Conservation (phyloP, 2,113 vertebrate species). For the Chamaetylas fuelleborni region DNA sequence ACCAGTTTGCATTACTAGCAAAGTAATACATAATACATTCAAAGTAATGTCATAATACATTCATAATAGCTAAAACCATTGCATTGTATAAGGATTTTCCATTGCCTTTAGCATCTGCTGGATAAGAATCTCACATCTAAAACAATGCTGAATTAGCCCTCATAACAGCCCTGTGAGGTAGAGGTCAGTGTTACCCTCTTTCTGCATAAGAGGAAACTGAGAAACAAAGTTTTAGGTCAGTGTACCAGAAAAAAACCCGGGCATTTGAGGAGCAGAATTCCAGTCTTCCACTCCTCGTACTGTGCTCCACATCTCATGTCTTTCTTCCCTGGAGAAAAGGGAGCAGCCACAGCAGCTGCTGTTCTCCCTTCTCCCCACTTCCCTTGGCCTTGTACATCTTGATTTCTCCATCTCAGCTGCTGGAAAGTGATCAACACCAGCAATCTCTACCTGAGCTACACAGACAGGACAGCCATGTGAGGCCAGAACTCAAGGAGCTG, state of each 20-base stretch:
- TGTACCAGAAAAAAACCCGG: not conserved
- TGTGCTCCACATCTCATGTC: not conserved
- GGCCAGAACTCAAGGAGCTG: not conserved
- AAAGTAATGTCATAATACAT: not conserved
- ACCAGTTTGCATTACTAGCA: not conserved
- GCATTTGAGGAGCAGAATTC: not conserved
- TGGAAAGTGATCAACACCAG: not conserved
- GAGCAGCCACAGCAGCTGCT: not conserved
- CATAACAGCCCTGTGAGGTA: slow-evolving; percentile 40
- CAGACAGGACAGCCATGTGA: not conserved
- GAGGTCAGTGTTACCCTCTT: not conserved
- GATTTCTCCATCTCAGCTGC: not conserved
- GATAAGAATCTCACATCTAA: not conserved
- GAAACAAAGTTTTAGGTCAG: not conserved
- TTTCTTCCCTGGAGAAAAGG: not conserved
- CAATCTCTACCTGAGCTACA: not conserved
- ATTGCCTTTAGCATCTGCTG: not conserved
- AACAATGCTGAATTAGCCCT: not conserved
- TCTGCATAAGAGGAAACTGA: not conserved
- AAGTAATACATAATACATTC: not conserved
- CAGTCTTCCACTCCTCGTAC: not conserved
- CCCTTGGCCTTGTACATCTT: not conserved
- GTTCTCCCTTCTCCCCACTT: not conserved
- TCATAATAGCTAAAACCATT: slow-evolving; percentile 4
- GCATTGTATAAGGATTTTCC: not conserved